Conservation (phyloP, 2,888 invertebrate species). For the Junonia oenone region DNA sequence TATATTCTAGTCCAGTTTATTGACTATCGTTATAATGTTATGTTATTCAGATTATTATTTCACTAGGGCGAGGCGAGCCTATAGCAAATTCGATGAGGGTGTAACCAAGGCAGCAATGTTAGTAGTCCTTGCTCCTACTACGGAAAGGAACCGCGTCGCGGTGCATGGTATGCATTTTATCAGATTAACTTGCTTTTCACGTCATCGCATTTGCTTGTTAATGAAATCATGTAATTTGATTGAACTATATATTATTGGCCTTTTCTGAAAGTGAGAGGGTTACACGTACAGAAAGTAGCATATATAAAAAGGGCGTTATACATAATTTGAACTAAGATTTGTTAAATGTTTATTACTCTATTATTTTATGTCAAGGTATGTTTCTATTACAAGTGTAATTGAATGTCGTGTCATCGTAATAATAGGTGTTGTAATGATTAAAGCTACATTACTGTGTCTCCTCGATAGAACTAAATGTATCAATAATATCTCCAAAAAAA, state of each 20-base stretch:
- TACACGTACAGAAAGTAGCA: background rate
- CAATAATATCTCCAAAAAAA: conserved; percentile 23
- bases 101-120: background rate
- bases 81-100: background rate
- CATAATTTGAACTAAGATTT: background rate
- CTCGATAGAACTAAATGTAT: conserved; percentile 1
- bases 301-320: background rate
- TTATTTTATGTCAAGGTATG: background rate
- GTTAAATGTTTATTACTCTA: background rate
- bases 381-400: conserved; percentile 3
- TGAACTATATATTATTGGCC: background rate
- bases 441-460: conserved; percentile 8
- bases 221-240: background rate
- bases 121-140: background rate
- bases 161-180: background rate
- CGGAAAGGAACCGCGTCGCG: background rate
- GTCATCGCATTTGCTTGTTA: background rate
- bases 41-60: background rate
- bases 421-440: conserved; percentile 17
- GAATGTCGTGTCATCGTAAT: conserved; percentile 9
- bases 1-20: conserved; percentile 6
- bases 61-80: background rate
- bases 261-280: background rate
- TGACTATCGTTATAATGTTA: background rate
- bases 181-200: background rate